phyloP scores from a whole-genome alignment of 2,113 vertebrate species.

The Cathartes aura region DNA sequence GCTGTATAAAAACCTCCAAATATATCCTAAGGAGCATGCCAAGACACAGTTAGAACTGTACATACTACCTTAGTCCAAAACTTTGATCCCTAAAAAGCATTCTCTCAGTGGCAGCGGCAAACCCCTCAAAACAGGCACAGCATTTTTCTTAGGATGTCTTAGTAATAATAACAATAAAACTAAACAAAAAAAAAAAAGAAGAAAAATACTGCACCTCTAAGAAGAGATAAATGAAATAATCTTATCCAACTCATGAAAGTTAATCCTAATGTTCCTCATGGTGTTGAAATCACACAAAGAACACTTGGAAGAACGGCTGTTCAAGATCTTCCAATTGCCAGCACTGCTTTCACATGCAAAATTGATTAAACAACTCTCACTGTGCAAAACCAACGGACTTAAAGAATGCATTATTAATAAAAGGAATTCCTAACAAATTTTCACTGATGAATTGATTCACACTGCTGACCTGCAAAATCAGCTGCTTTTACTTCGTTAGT shows the following conservation, averaged over 20 bases:
- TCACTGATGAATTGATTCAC: not conserved
- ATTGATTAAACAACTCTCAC: not conserved
- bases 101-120: not conserved
- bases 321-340: not conserved
- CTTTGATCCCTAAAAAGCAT: not conserved
- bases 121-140: not conserved
- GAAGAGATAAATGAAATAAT: not conserved
- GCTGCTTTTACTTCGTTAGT: not conserved
- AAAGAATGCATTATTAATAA: not conserved
- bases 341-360: not conserved
- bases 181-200: accelerated
- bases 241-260: not conserved
- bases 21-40: not conserved
- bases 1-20: not conserved
- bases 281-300: not conserved
- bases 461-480: not conserved
- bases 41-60: not conserved
- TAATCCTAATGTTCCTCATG: accelerated
- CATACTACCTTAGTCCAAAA: not conserved
- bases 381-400: not conserved
- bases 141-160: not conserved
- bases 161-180: not conserved
- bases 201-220: not conserved
- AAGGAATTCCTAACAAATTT: not conserved
- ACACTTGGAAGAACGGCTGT: not conserved